phyloP scores from a whole-genome alignment of 2,888 invertebrate species.

The Myathropa florea region DNA sequence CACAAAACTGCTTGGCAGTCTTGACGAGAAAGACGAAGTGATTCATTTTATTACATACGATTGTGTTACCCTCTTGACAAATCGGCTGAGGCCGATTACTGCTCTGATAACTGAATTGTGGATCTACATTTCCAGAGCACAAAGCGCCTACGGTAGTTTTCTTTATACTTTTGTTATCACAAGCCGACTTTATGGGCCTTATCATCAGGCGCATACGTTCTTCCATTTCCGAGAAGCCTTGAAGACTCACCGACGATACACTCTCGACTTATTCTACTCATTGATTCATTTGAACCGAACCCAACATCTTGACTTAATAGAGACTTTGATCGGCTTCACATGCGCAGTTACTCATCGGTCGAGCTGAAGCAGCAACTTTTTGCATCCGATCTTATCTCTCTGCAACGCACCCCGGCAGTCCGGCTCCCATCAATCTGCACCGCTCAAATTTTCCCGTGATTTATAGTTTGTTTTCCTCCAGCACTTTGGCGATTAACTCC shows the following conservation, averaged over 20 bases:
- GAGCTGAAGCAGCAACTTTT: not conserved
- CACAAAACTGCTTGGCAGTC: no score
- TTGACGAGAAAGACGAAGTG: not conserved
- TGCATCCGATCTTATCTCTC: no score
- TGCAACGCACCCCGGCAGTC: not conserved
- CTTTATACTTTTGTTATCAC: not conserved
- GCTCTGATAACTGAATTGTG: not conserved
- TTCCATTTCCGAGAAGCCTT: not conserved
- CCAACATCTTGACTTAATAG: not conserved
- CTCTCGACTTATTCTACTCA: not conserved
- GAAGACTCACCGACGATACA: not conserved
- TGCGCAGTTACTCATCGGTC: not conserved
- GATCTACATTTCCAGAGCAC: not conserved
- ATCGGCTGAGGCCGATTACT: not conserved
- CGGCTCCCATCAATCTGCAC: not conserved
- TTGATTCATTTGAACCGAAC: not conserved
- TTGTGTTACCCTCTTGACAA: not conserved
- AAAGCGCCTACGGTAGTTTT: not conserved
- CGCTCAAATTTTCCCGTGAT: not conserved
- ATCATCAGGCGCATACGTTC: not conserved
- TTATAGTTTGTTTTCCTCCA: not conserved
- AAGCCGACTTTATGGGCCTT: not conserved
- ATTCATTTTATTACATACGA: not conserved
- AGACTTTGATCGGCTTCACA: not conserved
- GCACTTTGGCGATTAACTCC: conserved; percentile 11